Evolutionary conservation across 2,888 invertebrate genomes (phyloP).

Genomic region (Unio pictorum): DNA sequence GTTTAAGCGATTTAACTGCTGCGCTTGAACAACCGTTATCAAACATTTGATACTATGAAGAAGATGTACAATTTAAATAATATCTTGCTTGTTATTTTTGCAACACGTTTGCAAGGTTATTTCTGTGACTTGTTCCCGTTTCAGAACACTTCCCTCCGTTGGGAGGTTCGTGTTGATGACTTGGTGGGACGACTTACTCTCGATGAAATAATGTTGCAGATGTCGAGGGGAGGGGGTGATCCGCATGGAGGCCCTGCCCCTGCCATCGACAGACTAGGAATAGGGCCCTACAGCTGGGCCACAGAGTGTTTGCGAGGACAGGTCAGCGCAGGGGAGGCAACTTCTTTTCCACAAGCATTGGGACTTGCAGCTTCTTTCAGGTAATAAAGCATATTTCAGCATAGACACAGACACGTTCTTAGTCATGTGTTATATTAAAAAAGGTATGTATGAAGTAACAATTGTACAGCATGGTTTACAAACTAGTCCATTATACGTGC

Average conservation of each 20-base stretch:
- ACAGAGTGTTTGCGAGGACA: constrained; percentile 67
- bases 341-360: constrained; percentile 66
- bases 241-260: constrained; percentile 57
- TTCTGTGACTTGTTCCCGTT: constrained; percentile 51
- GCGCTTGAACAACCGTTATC: no score
- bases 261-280: constrained; percentile 56
- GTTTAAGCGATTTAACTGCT: no score
- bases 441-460: no score
- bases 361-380: constrained; percentile 67
- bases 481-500: no score
- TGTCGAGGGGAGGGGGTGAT: constrained; percentile 53
- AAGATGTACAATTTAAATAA: no score
- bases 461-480: no score
- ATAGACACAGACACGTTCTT: no score
- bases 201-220: constrained; percentile 57
- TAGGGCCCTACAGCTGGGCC: constrained; percentile 63
- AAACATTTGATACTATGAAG: no score
- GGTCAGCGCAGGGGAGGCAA: constrained; percentile 60
- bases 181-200: constrained; percentile 59
- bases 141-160: constrained; percentile 57
- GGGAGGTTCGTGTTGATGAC: constrained; percentile 62
- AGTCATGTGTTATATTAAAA: no score
- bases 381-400: constrained; percentile 25
- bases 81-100: no score
- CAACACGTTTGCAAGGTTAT: background rate